Evolutionary conservation across 2,888 invertebrate genomes (phyloP).

Genomic region (Aphodius sticticus): DNA sequence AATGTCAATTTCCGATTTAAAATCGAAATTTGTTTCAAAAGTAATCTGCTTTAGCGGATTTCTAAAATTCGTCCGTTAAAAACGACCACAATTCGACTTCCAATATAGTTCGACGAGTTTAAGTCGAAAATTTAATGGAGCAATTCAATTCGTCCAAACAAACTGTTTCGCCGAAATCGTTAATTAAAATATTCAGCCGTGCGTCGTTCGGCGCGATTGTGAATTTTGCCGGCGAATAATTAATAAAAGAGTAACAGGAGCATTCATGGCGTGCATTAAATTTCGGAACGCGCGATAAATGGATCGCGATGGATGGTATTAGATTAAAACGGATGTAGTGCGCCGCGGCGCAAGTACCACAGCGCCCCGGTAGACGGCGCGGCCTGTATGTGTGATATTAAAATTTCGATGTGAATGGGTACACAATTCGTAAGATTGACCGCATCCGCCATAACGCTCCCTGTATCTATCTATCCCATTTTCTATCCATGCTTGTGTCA

Average conservation of each 20-base stretch:
- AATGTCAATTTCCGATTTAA: too few relatives aligned
- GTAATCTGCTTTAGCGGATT: too few relatives aligned
- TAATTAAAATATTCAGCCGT: background rate
- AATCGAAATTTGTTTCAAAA: too few relatives aligned
- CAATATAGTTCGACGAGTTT: background rate
- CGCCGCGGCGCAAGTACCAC: background rate
- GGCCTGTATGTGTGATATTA: background rate
- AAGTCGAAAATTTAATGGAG: background rate
- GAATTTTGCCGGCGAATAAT: background rate
- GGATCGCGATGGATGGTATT: background rate
- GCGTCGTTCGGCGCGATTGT: background rate
- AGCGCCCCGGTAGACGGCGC: background rate
- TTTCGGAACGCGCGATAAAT: background rate
- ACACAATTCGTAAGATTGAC: background rate
- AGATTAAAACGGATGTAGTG: background rate
- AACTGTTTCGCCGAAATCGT: background rate
- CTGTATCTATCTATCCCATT: too few relatives aligned
- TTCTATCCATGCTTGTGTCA: too few relatives aligned
- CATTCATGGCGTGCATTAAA: background rate
- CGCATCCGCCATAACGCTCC: background rate
- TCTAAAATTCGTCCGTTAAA: too few relatives aligned
- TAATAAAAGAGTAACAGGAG: conserved; percentile 4
- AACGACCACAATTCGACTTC: too few relatives aligned
- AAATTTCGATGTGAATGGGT: background rate
- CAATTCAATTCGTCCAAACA: background rate